These are phyloP conservation scores for Apantesis nais DNA, from an alignment of 2,888 invertebrate species.

Conservation along the genomic window DNA sequence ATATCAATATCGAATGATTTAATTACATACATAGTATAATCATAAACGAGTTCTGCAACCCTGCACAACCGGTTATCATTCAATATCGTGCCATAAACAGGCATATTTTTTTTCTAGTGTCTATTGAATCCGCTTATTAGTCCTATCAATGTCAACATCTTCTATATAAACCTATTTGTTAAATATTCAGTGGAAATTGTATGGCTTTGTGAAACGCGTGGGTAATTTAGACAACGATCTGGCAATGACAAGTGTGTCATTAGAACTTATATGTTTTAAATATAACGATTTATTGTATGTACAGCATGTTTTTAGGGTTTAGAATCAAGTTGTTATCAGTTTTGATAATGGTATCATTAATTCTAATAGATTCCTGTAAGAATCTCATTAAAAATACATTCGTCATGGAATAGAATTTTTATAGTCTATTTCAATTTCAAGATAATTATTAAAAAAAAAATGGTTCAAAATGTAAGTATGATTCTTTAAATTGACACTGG, in stretches of 20 bases:
- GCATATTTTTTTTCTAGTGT: not conserved
- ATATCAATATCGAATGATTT: too few species aligned
- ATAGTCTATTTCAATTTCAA: not conserved
- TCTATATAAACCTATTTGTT: not conserved
- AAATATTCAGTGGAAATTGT: constrained; percentile 4
- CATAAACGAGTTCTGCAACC: not conserved
- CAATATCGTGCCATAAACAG: not conserved
- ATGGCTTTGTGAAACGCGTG: not conserved
- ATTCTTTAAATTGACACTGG: too few species aligned
- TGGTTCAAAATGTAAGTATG: too few species aligned
- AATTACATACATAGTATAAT: not conserved
- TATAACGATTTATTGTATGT: not conserved
- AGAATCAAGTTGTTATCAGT: not conserved
- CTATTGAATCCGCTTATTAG: not conserved
- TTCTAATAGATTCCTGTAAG: not conserved
- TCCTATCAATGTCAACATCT: not conserved
- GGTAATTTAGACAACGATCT: constrained; percentile 16
- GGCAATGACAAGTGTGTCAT: constrained; percentile 1
- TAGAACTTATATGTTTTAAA: not conserved
- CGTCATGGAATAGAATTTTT: not conserved
- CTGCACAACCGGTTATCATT: not conserved
- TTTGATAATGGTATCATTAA: not conserved
- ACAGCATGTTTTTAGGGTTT: not conserved
- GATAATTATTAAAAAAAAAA: too few species aligned
- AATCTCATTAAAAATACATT: not conserved